A percentile compares a stretch with the other conserved stretches of the same genome.
Evolutionary conservation across 2,888 invertebrate genomes (phyloP).

Genomic region (Charanyca ferruginea): DNA sequence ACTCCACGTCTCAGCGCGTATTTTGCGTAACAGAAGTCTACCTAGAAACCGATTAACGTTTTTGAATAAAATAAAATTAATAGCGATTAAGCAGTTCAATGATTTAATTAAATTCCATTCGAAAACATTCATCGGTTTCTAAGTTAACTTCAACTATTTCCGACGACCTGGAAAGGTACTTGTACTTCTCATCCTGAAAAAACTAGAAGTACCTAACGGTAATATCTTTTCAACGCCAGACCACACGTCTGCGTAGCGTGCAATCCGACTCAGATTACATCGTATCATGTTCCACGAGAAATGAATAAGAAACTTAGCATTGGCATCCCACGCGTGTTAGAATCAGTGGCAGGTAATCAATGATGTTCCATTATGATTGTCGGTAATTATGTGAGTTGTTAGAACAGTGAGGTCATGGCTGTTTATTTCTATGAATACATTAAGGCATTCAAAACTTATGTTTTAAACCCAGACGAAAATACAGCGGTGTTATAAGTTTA

Average conservation of each 20-base stretch:
- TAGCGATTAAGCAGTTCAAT: too few relatives aligned
- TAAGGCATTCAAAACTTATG: neutral
- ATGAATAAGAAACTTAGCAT: constrained; percentile 26
- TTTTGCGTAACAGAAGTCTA: too few relatives aligned
- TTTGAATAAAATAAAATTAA: too few relatives aligned
- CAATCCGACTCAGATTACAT: constrained; percentile 28
- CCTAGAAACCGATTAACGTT: too few relatives aligned
- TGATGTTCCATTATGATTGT: constrained; percentile 48
- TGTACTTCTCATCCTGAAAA: too few relatives aligned
- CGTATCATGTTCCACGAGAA: constrained; percentile 24
- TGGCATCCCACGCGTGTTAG: constrained; percentile 39
- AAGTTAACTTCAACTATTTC: too few relatives aligned
- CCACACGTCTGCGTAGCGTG: constrained; percentile 31
- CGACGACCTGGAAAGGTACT: too few relatives aligned
- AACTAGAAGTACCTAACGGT: constrained; percentile 13
- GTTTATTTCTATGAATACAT: constrained; percentile 26
- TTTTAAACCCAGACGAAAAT: too few relatives aligned
- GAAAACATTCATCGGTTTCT: too few relatives aligned
- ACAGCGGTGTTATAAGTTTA: too few relatives aligned
- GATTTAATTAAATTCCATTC: too few relatives aligned
- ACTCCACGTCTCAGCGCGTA: too few relatives aligned
- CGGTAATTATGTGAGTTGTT: constrained; percentile 26
- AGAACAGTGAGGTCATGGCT: constrained; percentile 19
- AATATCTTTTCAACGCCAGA: neutral
- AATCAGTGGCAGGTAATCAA: constrained; percentile 32